Evolutionary conservation across 2,113 vertebrate species (phyloP), one percentile per base, ranked within the genome.

Genomic region (Opisthocomus hoazin): DNA sequence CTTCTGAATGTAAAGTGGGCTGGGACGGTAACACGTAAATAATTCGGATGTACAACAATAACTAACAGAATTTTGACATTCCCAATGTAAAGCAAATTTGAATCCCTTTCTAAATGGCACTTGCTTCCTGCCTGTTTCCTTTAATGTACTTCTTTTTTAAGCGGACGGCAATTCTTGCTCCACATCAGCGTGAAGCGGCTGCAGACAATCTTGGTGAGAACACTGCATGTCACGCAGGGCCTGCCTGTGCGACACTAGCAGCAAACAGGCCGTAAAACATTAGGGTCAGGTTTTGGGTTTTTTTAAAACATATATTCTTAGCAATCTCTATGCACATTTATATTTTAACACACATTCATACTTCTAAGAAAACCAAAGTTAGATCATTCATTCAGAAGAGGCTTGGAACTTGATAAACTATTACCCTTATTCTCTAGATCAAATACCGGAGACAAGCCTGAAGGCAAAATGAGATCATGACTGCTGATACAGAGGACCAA

Each of bases 381-480:
- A 65, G 53, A 46, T 34, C 65, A 53, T 90, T 86, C 34, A 41
- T 69, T 89, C 76, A 41, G 10, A 27, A 57, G 79, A 89, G 69
- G 82, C 65, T 53, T 53, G 57, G 95, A 96, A 79, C 64, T 91
- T 78, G 81, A 66, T 58, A 93, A 97, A 94, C 77, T 90, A 64
- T 94, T 80, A 56, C n/a, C 45, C 71, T 81, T 50, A 45, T 37
- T 86, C 82, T 22, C 66, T 81, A 95, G 93, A 89, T 57, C 75
- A 87, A 78, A 90, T 85, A 97, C 93, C 91, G 53, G 90, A 97
- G 89, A 68, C 50, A 70, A 95, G 79, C 77, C 89, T 88, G 82
- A 56, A 6, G 54, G 93, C 93, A 89, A 79, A 92, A 90, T 30
- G 94, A 96, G 95, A 95, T 89, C 50, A 69, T 5, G 21, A 60